These are phyloP conservation scores for Pristionchus arcanus DNA, from an alignment of 2,888 invertebrate genomes.

Conservation along the genomic window DNA sequence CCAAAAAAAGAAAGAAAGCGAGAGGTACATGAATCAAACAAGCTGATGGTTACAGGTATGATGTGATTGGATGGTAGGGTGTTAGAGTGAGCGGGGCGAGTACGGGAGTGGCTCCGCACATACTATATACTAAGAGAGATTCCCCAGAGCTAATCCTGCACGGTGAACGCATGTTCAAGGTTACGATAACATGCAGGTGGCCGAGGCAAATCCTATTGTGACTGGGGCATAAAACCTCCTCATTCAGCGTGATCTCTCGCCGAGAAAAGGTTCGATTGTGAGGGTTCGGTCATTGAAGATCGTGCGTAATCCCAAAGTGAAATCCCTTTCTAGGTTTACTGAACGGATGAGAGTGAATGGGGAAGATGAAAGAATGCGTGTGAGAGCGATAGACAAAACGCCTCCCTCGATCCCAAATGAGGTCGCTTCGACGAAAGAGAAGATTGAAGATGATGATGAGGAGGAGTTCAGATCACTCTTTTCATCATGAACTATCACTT, in stretches of 20 bases:
- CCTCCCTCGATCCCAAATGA: constrained; percentile 29
- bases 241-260: neutral
- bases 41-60: constrained; percentile 31
- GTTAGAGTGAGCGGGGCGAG: neutral
- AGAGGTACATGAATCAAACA: constrained; percentile 23
- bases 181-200: constrained; percentile 20
- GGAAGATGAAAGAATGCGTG: neutral
- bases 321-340: neutral
- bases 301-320: neutral
- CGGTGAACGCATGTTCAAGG: neutral
- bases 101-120: neutral
- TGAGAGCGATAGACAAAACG: constrained; percentile 36
- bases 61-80: constrained; percentile 36
- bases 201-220: neutral
- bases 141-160: neutral
- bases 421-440: constrained; percentile 28
- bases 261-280: neutral
- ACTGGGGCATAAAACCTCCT: neutral
- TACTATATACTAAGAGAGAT: constrained; percentile 7
- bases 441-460: neutral
- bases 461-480: neutral
- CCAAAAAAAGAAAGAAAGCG: constrained; percentile 25
- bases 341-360: neutral
- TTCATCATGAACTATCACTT: neutral
- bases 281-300: neutral